Evolutionary conservation across 2,888 invertebrate genomes (phyloP), one percentile per base, ranked within the genome.

Genomic region (Drosophila hamatofila): DNA sequence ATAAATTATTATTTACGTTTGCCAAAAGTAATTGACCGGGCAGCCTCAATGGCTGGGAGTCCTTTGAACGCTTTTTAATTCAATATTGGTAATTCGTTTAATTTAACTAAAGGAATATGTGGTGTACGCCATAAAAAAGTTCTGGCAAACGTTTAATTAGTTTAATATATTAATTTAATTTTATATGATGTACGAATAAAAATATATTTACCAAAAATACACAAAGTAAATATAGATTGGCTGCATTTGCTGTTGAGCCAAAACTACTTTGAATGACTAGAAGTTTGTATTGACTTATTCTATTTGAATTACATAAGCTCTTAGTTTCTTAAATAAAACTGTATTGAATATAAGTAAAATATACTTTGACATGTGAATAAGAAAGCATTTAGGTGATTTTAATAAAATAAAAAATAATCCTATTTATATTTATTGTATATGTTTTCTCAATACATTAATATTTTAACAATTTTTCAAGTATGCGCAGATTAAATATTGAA

Each of bases 1-100:
- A 61, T n/a, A 59, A 25, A 72, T 77, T 65, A 77, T 62, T 71
- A 65, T 74, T 80, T 49, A 54, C 42, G 52, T 55, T 71, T 68
- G 51, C 27, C 71, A 42, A 55, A 76, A 69, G 71, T 65, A 52
- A 59, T 44, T 64, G 51, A 30, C 39, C 76, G 46, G 52, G 49
- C 66, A 41, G 6, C 0, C 16, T 16, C 35, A 35, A 35, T 35
- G 56, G 44, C 56, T 55, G 25, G 37, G 37, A 21, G 8, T 46
- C 30, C 25, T 30, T 35, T 63, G 56, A 63, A 62, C 52, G 48
- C 59, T 56, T 52, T 49, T 51, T 57, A 30, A 55, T 61, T 64
- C 41, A 37, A 35, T 75, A 42, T 25, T 16, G 30, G 18, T 55
- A 18, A 42, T 27, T 54, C 12, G 14, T 30, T 52, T 35, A 23